Percentiles rank a stretch among this genome's conserved stretches.
Conservation (phyloP, 2,113 vertebrate species). For the Panthera leo region DNA sequence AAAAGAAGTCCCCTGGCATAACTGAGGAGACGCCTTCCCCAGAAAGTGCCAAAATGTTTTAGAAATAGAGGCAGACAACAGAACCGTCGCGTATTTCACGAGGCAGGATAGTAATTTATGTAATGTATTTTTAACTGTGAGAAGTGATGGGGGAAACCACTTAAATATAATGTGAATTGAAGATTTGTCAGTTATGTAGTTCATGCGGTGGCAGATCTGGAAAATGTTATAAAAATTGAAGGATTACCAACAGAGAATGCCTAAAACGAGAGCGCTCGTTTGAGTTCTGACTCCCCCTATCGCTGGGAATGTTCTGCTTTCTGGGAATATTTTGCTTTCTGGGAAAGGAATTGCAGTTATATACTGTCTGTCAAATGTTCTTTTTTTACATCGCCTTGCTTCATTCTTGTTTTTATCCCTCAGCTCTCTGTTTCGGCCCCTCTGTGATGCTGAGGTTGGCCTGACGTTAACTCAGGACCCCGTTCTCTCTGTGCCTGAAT, state of each 20-base stretch:
- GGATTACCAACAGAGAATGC: slow-evolving; percentile 69
- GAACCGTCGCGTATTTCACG: slow-evolving; percentile 73
- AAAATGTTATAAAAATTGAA: slow-evolving; percentile 74
- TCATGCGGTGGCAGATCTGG: slow-evolving; percentile 73
- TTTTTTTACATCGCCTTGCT: background rate
- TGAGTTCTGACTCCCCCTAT: slow-evolving; percentile 63
- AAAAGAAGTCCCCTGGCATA: slow-evolving; percentile 35
- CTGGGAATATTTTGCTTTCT: background rate
- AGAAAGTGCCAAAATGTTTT: slow-evolving; percentile 83
- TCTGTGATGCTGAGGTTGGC: background rate
- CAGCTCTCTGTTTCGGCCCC: slow-evolving; percentile 37
- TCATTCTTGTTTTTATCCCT: slow-evolving; percentile 42
- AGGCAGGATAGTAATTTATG: slow-evolving; percentile 82
- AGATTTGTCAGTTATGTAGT: slow-evolving; percentile 80
- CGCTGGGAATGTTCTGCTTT: background rate
- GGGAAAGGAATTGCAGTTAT: slow-evolving; percentile 56
- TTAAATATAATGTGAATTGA: slow-evolving; percentile 79
- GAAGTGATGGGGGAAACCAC: slow-evolving; percentile 77
- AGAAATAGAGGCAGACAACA: slow-evolving; percentile 82
- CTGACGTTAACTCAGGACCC: background rate
- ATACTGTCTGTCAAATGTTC: slow-evolving; percentile 51
- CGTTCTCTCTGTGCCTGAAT: background rate
- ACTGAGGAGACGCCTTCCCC: slow-evolving; percentile 62
- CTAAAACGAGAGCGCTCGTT: slow-evolving; percentile 66
- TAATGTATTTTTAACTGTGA: slow-evolving; percentile 82